Conservation (phyloP, 1,140 invertebrate genomes). For the Mylabris phalerata region DNA sequence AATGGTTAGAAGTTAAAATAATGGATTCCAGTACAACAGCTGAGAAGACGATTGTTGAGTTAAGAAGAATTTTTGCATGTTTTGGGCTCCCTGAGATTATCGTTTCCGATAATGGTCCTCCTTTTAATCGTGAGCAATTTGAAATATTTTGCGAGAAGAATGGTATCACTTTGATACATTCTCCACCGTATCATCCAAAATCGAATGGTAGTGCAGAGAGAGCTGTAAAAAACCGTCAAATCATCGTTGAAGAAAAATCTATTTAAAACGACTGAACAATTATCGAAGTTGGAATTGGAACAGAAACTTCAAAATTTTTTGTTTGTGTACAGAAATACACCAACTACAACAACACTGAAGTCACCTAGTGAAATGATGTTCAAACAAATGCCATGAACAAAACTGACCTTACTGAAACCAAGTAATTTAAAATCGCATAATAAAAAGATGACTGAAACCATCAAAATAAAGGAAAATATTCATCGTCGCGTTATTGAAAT, state of each 20-base stretch:
- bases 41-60: background rate
- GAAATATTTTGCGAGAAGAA: conserved; percentile 38
- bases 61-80: background rate
- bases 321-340: background rate
- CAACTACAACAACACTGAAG: conserved; percentile 3
- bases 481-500: too few relatives aligned
- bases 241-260: background rate
- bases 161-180: conserved; percentile 38
- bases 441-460: too few relatives aligned
- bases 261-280: background rate
- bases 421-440: too few relatives aligned
- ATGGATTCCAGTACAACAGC: background rate
- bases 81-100: conserved; percentile 39
- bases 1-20: conserved; percentile 4
- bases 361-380: too few relatives aligned
- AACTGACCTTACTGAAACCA: too few relatives aligned
- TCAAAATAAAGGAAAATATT: too few relatives aligned
- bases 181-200: conserved; percentile 40
- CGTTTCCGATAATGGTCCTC: conserved; percentile 43
- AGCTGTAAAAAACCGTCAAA: conserved; percentile 13
- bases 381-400: too few relatives aligned
- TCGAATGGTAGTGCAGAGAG: conserved; percentile 43
- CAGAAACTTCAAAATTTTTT: background rate
- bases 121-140: conserved; percentile 43
- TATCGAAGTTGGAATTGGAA: background rate